Base-by-base conservation (phyloP, 2,797 vertebrate species). In the Aeoliscus strigatus region DNA sequence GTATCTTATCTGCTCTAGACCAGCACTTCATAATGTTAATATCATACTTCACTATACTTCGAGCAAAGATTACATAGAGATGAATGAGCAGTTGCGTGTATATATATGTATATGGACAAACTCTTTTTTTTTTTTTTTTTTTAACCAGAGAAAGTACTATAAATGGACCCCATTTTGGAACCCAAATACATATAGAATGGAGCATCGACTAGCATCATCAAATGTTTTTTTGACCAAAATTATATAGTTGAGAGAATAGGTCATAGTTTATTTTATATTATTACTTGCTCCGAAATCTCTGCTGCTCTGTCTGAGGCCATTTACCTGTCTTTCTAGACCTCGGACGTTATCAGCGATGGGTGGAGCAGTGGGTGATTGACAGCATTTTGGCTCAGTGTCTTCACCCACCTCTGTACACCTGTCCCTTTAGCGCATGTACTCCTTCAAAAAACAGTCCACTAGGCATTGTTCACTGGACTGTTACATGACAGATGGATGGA, bases 21-120 rank as follows among this genome's bases (percentile, higher is more conserved):
- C 33, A 55, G 46, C 56, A 72, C 80, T 83, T 77, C 66, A 75
- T 70, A 47, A 62, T 64, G 67, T 70, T 69, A 72, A 72, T 79
- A 75, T 80, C 70, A 76, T 62, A 50, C 57, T 71, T 76, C 30
- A 58, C 47, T 53, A 53, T 75, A 60, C 45, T 41, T 26, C 57
- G 46, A 72, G 47, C 60, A 30, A 58, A 59, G 68, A 81, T 80
- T 77, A 70, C 48, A 51, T 30, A 27, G 34, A 71, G 51, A 69
- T 68, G 62, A 82, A 77, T 57, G 71, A 73, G 62, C 60, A 64
- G 62, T 70, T 46, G 27, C 41, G 46, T n/a, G n/a, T n/a, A n/a
- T n/a, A n/a, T n/a, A n/a, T n/a, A n/a, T n/a, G n/a, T n/a, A n/a
- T n/a, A n/a, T n/a, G n/a, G n/a, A n/a, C n/a, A n/a, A n/a, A n/a